These are phyloP conservation scores for Cacoxenus indagator DNA, from an alignment of 2,888 invertebrate genomes.

Conservation along the genomic window DNA sequence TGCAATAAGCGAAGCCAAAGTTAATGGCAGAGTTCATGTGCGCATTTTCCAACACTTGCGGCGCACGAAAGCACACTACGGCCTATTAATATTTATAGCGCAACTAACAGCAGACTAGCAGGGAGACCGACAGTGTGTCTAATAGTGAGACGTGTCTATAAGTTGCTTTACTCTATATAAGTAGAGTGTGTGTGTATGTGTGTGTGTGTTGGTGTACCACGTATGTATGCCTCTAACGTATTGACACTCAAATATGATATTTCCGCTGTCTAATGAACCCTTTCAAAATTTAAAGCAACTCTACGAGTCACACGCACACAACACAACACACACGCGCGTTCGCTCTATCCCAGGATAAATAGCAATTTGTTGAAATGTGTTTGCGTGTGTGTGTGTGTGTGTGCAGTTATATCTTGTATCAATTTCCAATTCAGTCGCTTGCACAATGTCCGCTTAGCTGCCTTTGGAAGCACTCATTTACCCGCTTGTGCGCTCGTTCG, in stretches of 20 bases:
- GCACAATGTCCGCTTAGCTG: background rate
- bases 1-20: too few species aligned
- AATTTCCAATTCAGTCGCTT: conserved; percentile 34
- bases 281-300: conserved; percentile 27
- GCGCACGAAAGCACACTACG: background rate
- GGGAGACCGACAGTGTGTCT: too few species aligned
- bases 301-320: conserved; percentile 29
- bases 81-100: background rate
- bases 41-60: background rate
- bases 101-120: too few species aligned
- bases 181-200: background rate
- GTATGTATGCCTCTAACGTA: too few species aligned
- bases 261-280: conserved; percentile 39
- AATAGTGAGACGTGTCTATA: too few species aligned
- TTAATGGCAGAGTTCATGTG: conserved; percentile 29
- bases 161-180: background rate
- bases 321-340: background rate
- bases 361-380: too few species aligned
- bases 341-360: background rate
- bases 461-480: too few species aligned
- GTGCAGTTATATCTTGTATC: conserved; percentile 23
- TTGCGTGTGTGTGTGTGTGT: too few species aligned
- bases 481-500: too few species aligned
- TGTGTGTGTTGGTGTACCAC: background rate
- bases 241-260: conserved; percentile 25